Conservation (phyloP, 2,888 invertebrate species). For the Blastobasis adustella region DNA sequence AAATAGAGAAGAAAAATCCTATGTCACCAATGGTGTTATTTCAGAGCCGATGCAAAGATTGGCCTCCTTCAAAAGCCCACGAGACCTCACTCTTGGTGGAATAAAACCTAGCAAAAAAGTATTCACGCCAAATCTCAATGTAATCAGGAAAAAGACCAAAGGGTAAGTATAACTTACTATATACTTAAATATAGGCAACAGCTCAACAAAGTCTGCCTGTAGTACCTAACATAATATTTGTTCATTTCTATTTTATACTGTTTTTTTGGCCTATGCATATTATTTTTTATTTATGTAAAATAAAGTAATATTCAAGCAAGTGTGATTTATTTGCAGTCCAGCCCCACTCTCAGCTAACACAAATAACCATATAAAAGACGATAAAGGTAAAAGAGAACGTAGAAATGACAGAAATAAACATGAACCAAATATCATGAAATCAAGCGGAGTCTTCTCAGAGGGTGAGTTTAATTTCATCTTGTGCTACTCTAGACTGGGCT, state of each 20-base stretch:
- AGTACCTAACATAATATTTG: background rate
- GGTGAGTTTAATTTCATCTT: conserved; percentile 30
- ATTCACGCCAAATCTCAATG: conserved; percentile 77
- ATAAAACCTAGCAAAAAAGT: conserved; percentile 71
- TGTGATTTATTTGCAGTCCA: conserved; percentile 20
- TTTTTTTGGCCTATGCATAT: background rate
- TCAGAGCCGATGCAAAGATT: conserved; percentile 54
- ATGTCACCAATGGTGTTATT: too few species aligned
- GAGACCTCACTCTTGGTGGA: conserved; percentile 74
- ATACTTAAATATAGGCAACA: background rate
- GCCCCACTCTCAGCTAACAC: conserved; percentile 27
- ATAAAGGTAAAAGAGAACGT: conserved; percentile 39
- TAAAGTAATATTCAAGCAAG: background rate
- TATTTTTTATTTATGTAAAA: background rate
- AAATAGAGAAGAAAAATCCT: too few species aligned
- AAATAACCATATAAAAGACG: conserved; percentile 42
- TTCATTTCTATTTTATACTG: background rate
- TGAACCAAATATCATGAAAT: conserved; percentile 58
- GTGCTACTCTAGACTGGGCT: background rate
- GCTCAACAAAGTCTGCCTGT: background rate
- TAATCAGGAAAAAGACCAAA: conserved; percentile 75
- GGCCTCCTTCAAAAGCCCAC: conserved; percentile 69
- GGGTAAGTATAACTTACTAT: conserved; percentile 33
- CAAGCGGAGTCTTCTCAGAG: conserved; percentile 67
- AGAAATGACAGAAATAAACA: conserved; percentile 46